Base-by-base conservation (phyloP, 2,113 vertebrate genomes). In the Pleuronectes platessa region DNA sequence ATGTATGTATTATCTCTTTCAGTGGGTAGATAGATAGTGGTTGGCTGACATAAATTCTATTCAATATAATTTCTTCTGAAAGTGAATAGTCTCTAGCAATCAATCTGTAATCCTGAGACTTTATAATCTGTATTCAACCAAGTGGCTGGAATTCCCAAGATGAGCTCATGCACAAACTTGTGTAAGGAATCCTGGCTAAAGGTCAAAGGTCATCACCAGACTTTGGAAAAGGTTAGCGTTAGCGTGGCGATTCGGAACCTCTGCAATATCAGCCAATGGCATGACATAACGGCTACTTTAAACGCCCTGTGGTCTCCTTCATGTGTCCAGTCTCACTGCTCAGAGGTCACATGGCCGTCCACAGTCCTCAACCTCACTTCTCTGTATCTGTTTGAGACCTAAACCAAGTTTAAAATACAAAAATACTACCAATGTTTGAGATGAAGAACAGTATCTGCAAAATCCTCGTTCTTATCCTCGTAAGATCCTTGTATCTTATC, bases 191-290 rank as follows among this genome's bases (percentile, higher is more conserved):
- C 51, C 61, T 49, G 27, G 49, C 61, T 8, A 37, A 62, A 81
- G 70, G 77, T 86, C 71, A 88, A 76, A 87, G 75, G 81, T 62
- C 17, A 26, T 3, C 49, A 68, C 68, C 73, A 35, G 42, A n/a
- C 42, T 68, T 72, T 62, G 18, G 18, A 56, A 81, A 74, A 74
- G 71, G 68, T 82, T 20, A 60, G 24, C 26, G 68, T 82, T 20
- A 60, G 24, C 26, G 3, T 6, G 31, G 55, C 26, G 35, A 67
- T 68, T 13, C 23, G 31, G 72, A 70, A 71, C 54, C 35, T 69
- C 14, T 66, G 40, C 55, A 18, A 18, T 37, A 61, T 49, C 12
- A 69, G 49, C 42, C 35, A n/a, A 69, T 49, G 59, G 45, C 60
- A 12, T 8, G 56, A 60, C 20, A 21, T n/a, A 45, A n/a, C 23